These are phyloP conservation scores for Oryzias woworae DNA, from an alignment of 2,113 vertebrate species.

Conservation along the genomic window DNA sequence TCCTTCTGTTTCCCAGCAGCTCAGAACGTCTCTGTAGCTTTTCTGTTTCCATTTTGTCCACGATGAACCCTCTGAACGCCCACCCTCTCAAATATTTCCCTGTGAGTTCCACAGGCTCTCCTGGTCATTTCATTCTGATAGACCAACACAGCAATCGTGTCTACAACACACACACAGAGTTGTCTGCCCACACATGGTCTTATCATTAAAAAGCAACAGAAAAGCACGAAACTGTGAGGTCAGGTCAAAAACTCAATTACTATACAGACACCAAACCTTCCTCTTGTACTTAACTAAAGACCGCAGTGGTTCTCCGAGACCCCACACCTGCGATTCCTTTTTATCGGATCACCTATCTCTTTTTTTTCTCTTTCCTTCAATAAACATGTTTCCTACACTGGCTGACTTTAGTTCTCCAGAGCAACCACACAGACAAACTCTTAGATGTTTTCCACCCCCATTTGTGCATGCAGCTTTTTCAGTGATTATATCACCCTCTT, in stretches of 20 bases:
- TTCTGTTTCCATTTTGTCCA: constrained; percentile 52
- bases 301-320: constrained; percentile 31
- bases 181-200: constrained; percentile 66
- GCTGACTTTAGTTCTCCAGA: constrained; percentile 40
- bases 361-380: constrained; percentile 29
- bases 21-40: constrained; percentile 37
- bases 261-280: constrained; percentile 36
- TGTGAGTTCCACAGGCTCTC: constrained; percentile 47
- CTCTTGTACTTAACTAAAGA: constrained; percentile 9
- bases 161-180: constrained; percentile 35
- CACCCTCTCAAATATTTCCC: constrained; percentile 56
- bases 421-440: constrained; percentile 38
- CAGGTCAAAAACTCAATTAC: constrained; percentile 72
- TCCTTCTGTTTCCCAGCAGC: constrained; percentile 33
- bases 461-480: constrained; percentile 50
- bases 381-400: constrained; percentile 36
- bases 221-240: constrained; percentile 54
- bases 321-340: constrained; percentile 36
- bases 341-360: constrained; percentile 35
- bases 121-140: constrained; percentile 58
- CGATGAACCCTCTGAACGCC: constrained; percentile 53
- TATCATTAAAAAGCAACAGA: constrained; percentile 65
- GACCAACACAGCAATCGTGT: constrained; percentile 55
- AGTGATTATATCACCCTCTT: constrained; percentile 57
- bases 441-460: constrained; percentile 52